These are phyloP conservation scores for Nibea albiflora DNA, from an alignment of 2,113 vertebrate species.

Conservation along the genomic window DNA sequence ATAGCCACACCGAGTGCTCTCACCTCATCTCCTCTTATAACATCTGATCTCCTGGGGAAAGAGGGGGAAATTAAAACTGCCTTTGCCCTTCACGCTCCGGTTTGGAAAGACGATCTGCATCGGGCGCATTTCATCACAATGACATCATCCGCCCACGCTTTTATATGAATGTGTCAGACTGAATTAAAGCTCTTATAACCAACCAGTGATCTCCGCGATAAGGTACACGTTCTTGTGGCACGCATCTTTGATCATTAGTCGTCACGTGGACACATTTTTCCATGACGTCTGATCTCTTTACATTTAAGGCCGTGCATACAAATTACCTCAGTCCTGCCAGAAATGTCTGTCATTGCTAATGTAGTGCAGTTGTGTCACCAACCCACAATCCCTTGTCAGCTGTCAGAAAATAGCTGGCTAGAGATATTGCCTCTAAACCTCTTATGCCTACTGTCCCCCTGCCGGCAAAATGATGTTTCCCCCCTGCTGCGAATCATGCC, in stretches of 20 bases:
- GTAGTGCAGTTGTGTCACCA: conserved; percentile 18
- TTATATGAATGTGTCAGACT: conserved; percentile 38
- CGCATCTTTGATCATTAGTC: conserved; percentile 21
- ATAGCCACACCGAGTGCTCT: conserved; percentile 13
- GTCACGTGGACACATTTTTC: neutral
- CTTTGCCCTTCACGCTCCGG: conserved; percentile 45
- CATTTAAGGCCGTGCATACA: neutral
- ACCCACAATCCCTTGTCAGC: conserved; percentile 49
- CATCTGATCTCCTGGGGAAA: conserved; percentile 37
- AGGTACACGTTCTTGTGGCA: neutral
- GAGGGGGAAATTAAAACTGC: conserved; percentile 50
- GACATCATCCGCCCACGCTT: conserved; percentile 48
- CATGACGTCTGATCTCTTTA: neutral
- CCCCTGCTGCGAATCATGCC: conserved; percentile 27
- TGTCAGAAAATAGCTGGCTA: conserved; percentile 60
- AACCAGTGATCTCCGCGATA: conserved; percentile 11
- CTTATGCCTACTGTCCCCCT: conserved; percentile 57
- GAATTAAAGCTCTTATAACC: conserved; percentile 36
- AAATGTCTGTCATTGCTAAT: neutral
- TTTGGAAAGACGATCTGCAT: conserved; percentile 31
- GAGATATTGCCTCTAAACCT: conserved; percentile 63
- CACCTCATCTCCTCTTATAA: conserved; percentile 21
- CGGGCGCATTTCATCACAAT: conserved; percentile 50
- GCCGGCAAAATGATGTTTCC: conserved; percentile 47
- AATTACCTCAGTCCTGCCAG: neutral